Evolutionary conservation across 2,888 invertebrate species (phyloP), one percentile per base, ranked within the genome.

Genomic region (Tortrix viridana): DNA sequence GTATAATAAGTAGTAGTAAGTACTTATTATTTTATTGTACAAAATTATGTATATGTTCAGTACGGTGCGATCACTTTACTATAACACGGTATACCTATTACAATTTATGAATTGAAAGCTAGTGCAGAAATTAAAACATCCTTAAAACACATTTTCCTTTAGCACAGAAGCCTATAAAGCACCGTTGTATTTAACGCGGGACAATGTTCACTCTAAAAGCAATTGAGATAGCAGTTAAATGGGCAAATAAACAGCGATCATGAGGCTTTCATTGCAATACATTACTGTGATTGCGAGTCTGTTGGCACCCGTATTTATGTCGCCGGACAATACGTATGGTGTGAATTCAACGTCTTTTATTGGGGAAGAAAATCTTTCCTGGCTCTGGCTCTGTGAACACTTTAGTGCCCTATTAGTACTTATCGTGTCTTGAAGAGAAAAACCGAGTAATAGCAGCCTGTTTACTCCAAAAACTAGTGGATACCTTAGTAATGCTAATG

Each of bases 191-290:
- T 56, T 46, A 56, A 56, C 56, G 49, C 49, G 37, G 38, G 50
- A 62, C 62, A 52, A 48, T 49, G 57, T 49, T 54, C 57, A 57
- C 22, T 61, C 52, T 41, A 48, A 60, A 48, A 56, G 60, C 61
- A 61, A 60, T 57, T 26, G 49, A 65, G 65, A 65, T 65, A 61
- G 49, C 57, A 58, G 53, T 61, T 57, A 61, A 65, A 65, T 57
- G 61, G 57, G 61, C 61, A 57, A 65, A 65, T 65, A 65, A 65
- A 65, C 61, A 61, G 53, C 54, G 61, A 58, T 65, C 65, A 65
- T 61, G 65, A 61, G 65, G 61, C 61, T 65, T 65, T 65, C 60
- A 61, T 61, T 61, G 65, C 65, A 49, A 60, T 60, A 65, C 61
- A 65, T 65, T 65, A 61, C 65, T 53, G 55, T 60, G 57, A 65